Evolutionary conservation across 2,888 invertebrate genomes (phyloP).

Genomic region (Parascotia fuliginaria): DNA sequence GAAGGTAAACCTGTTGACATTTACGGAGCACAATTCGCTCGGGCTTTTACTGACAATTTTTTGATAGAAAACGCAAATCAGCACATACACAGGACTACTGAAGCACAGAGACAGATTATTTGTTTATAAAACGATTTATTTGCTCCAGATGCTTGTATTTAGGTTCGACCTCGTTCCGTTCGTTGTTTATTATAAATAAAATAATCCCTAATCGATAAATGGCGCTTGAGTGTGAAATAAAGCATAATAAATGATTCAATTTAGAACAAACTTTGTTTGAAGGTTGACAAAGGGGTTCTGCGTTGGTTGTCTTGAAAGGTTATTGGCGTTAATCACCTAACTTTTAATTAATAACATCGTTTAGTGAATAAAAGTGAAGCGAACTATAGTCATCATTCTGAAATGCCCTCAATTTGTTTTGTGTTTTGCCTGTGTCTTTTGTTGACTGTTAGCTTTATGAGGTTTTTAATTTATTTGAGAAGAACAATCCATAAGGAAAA

Average conservation of each 20-base stretch:
- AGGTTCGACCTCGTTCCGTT: too few species aligned
- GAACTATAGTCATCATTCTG: constrained; percentile 41
- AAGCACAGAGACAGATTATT: too few species aligned
- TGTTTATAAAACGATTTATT: too few species aligned
- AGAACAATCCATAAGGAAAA: too few species aligned
- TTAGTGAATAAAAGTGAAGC: constrained; percentile 61
- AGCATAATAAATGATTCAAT: constrained; percentile 65
- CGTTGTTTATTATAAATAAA: neutral
- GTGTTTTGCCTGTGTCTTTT: neutral
- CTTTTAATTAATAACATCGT: constrained; percentile 72
- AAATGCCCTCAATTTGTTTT: constrained; percentile 17
- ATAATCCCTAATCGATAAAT: constrained; percentile 1
- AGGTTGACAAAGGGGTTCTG: constrained; percentile 60
- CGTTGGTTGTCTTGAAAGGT: constrained; percentile 57
- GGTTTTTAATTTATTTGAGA: neutral
- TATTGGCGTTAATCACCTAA: constrained; percentile 70
- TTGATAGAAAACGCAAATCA: too few species aligned
- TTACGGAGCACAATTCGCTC: too few species aligned
- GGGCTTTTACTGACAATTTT: too few species aligned
- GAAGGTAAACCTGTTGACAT: too few species aligned
- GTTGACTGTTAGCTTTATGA: neutral
- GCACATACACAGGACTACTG: too few species aligned
- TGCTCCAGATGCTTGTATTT: too few species aligned
- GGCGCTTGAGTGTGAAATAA: constrained; percentile 48
- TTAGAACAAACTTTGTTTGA: constrained; percentile 50